Evolutionary conservation across 2,888 invertebrate species (phyloP).

Genomic region (Entomobrya multifasciata): DNA sequence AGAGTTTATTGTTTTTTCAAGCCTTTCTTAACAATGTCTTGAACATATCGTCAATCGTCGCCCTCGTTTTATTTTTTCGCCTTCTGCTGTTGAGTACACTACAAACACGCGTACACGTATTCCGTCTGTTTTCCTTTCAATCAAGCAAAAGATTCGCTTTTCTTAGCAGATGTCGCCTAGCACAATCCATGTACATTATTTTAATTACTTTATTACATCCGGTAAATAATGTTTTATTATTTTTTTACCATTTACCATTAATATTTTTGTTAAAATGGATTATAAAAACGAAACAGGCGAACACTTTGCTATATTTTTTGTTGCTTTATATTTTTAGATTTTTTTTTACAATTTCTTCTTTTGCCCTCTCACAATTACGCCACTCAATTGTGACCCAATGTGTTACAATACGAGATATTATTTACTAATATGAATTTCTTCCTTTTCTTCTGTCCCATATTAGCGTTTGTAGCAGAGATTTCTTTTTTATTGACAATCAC

Average conservation of each 20-base stretch:
- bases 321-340: slow-evolving; percentile 4
- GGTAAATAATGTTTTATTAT: slow-evolving; percentile 36
- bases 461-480: slow-evolving; percentile 47
- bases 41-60: slow-evolving; percentile 68
- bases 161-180: slow-evolving; percentile 39
- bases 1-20: slow-evolving; percentile 75
- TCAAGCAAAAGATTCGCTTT: slow-evolving; percentile 20
- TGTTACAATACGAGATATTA: slow-evolving; percentile 13
- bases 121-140: background rate
- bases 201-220: slow-evolving; percentile 31
- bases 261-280: slow-evolving; percentile 49
- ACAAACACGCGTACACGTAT: slow-evolving; percentile 31
- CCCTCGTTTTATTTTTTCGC: slow-evolving; percentile 40
- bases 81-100: slow-evolving; percentile 40
- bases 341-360: background rate
- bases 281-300: slow-evolving; percentile 69
- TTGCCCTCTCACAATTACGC: slow-evolving; percentile 10
- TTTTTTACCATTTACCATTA: no score
- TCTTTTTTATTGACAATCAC: slow-evolving; percentile 60
- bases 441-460: no score
- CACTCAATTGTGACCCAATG: slow-evolving; percentile 12
- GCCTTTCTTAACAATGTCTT: slow-evolving; percentile 75
- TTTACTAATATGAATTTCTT: no score
- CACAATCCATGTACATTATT: slow-evolving; percentile 26
- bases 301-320: slow-evolving; percentile 56